phyloP scores from a whole-genome alignment of 1,140 invertebrate genomes.

The Drosophila eugracilis region DNA sequence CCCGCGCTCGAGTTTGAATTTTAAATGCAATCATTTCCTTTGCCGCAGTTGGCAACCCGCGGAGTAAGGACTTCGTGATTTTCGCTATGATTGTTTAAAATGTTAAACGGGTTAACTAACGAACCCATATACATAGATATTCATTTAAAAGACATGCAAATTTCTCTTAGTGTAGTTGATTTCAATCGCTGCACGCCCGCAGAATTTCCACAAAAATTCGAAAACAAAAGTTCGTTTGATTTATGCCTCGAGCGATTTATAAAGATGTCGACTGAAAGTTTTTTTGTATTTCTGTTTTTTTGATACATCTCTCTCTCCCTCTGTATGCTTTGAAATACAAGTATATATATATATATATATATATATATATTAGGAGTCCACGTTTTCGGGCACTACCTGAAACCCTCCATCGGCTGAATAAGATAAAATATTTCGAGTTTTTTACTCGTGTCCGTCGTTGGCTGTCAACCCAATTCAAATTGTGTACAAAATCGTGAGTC shows the following conservation, averaged over 20 bases:
- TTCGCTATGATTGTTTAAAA: conserved; percentile 80
- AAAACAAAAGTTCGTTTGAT: conserved; percentile 67
- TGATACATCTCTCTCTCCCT: conserved; percentile 35
- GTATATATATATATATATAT: conserved; percentile 41
- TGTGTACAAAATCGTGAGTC: conserved; percentile 79
- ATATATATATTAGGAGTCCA: conserved; percentile 47
- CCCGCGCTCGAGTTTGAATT: conserved; percentile 76
- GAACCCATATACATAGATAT: conserved; percentile 55
- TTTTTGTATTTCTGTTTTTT: conserved; percentile 23
- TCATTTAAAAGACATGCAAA: conserved; percentile 54
- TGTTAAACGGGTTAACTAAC: conserved; percentile 62
- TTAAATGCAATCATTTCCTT: conserved; percentile 84
- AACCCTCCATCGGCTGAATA: conserved; percentile 34
- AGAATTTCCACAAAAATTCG: conserved; percentile 68
- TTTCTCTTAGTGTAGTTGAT: conserved; percentile 53
- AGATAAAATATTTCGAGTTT: conserved; percentile 49
- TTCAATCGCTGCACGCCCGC: conserved; percentile 71
- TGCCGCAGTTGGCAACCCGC: conserved; percentile 62
- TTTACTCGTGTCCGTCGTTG: conserved; percentile 40
- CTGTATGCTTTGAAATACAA: conserved; percentile 31
- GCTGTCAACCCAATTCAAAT: conserved; percentile 82
- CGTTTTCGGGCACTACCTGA: conserved; percentile 64
- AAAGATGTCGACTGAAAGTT: conserved; percentile 73
- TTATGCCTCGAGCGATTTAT: conserved; percentile 77
- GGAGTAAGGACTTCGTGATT: conserved; percentile 78